phyloP scores from a whole-genome alignment of 2,888 invertebrate species.

The Phanerotoma sp. region DNA sequence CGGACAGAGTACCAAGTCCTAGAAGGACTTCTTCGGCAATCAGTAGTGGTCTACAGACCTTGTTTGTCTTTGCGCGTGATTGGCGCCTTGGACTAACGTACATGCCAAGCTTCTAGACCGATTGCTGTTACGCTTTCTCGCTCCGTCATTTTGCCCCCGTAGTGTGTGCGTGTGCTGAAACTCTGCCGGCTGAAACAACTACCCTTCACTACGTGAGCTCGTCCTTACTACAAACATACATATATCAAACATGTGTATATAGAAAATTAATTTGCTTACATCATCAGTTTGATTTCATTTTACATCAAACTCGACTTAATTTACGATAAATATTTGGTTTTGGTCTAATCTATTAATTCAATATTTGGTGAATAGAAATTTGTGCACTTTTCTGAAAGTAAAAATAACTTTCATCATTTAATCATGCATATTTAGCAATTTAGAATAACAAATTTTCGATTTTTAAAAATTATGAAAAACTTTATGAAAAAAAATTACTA shows the following conservation, averaged over 20 bases:
- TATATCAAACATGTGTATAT: conserved; percentile 16
- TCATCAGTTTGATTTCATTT: not conserved
- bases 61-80: conserved; percentile 56
- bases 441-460: no score
- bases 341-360: no score
- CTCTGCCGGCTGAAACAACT: conserved; percentile 6
- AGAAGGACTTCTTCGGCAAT: conserved; percentile 49
- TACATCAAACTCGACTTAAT: no score
- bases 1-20: conserved; percentile 23
- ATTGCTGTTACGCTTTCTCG: conserved; percentile 1
- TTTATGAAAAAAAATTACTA: no score
- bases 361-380: no score
- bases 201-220: conserved; percentile 3
- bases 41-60: conserved; percentile 51
- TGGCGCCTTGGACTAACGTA: conserved; percentile 51
- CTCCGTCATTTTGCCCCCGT: conserved; percentile 28
- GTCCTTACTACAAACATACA: conserved; percentile 4
- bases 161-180: conserved; percentile 26
- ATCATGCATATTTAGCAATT: no score
- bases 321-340: no score
- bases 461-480: no score
- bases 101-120: conserved; percentile 30
- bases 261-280: conserved; percentile 20
- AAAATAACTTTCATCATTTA: no score
- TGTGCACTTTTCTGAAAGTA: no score